Evolutionary conservation across 2,797 vertebrate genomes (phyloP).

Genomic region (Halcyon smyrnensis): DNA sequence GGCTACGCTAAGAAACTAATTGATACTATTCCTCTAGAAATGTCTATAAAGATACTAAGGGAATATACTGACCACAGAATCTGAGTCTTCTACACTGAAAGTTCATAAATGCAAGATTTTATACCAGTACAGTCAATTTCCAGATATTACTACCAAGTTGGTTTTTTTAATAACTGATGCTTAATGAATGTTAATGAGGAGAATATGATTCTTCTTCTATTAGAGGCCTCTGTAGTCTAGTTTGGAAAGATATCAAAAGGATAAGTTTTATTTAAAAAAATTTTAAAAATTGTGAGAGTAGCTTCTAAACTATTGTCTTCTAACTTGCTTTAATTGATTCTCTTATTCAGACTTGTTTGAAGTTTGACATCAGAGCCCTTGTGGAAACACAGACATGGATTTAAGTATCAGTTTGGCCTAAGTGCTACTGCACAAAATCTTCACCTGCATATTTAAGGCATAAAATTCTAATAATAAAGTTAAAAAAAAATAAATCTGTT

Average conservation of each 20-base stretch:
- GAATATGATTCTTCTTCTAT: background rate
- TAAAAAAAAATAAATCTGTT: background rate
- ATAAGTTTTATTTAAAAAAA: background rate
- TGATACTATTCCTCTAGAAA: background rate
- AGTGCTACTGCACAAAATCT: background rate
- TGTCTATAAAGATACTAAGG: background rate
- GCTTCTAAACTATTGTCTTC: background rate
- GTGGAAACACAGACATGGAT: background rate
- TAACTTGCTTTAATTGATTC: constrained; percentile 34
- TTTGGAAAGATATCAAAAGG: constrained; percentile 50
- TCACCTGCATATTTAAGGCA: background rate
- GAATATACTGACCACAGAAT: background rate
- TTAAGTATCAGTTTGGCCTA: background rate
- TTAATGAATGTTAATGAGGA: constrained; percentile 39
- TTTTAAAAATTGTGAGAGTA: background rate
- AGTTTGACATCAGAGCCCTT: background rate
- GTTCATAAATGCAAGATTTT: constrained; percentile 22
- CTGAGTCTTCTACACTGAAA: background rate
- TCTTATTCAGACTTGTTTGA: constrained; percentile 31
- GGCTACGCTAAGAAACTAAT: background rate
- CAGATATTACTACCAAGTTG: constrained; percentile 20
- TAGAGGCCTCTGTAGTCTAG: constrained; percentile 19
- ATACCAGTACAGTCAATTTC: background rate
- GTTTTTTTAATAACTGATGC: constrained; percentile 21
- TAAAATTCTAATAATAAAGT: background rate